Evolutionary conservation across 2,113 vertebrate genomes (phyloP), one percentile per base, ranked within the genome.

Genomic region (Chaenocephalus aceratus): DNA sequence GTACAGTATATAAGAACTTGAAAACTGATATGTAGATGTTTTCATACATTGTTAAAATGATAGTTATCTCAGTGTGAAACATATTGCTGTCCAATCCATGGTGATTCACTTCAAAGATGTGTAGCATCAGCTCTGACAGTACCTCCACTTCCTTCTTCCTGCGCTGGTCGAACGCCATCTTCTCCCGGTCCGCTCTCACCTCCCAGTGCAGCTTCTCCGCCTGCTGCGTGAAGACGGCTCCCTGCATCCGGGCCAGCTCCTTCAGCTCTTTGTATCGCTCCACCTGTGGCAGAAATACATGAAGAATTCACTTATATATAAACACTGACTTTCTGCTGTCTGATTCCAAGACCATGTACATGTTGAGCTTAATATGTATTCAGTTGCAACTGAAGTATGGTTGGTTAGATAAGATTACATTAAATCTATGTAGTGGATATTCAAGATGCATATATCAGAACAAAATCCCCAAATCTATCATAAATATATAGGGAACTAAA

Each of bases 201-300:
- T 97, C 97, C 97, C 96, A 96, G 3, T 85, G 88, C 41, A 98
- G 90, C 67, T 97, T 97, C 71, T 97, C 94, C 3, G 95, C 87
- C 44, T 96, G 96, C 56, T 99, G 98, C 10, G 74, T 90, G 67
- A 97, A 67, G 0, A 90, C 85, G 1, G 95, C 96, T 5, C 94
- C 95, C 83, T 96, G 95, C 87, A 91, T 97, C 64, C 94, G 96
- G 2, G 94, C 93, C 48, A 87, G 41, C 67, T 97, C 96, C 91
- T 98, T 99, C 48, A 99, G 94, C 57, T 96, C 94, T 44, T 93
- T 97, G 76, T 99, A 99, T 46, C 1, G 92, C 48, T 95, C 88
- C 46, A 96, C 51, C 98, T 99, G 78, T 0, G 48, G 53, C 61
- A 83, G 44, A 57, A 2, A 89, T 76, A 57, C 10, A 84, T 1